Base-by-base conservation (phyloP, 1,140 invertebrate genomes). In the Drosophila paulistorum region DNA sequence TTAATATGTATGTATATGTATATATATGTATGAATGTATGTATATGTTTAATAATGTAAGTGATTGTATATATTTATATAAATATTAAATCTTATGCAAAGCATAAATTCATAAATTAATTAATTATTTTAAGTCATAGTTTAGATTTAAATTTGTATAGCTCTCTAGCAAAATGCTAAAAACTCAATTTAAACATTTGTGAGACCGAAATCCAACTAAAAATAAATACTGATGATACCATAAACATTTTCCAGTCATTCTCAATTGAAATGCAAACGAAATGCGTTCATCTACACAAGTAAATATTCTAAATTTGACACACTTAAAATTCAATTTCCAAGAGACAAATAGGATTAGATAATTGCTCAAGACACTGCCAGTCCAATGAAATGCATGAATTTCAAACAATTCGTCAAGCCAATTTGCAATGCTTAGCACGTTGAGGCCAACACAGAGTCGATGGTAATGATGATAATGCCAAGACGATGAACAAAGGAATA, bases 391-490 rank as follows among this genome's bases (percentile, higher is more conserved):
- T 55, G 62, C 30, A 57, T 33, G 65, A 79, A 79, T 79, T 59
- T 64, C 57, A 54, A 17, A 48, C 42, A 58, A 58, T 1, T 62
- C 54, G 42, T 30, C 51, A 55, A 37, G 73, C 61, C 67, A 68
- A 87, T 82, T 82, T 87, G 72, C 72, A 79, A 86, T 87, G 83
- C 83, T 64, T 68, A 77, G 83, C 83, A 86, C 83, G 83, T 74
- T 78, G 75, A 67, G 37, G 11, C 37, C 37, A 68, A 61, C 54
- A 33, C 62, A 73, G 60, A 69, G 72, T 57, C 62, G 70, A 54
- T 58, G 66, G 62, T 77, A 77, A 77, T 77, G 62, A 77, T 77
- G 68, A 48, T 20, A 48, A 48, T 51, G 41, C 68, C 45, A 51
- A 39, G 37, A 11, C 37, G 67, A 39, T 58, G 67, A 69, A 86